Evolutionary conservation across 2,113 vertebrate genomes (phyloP), one percentile per base, ranked within the genome.

Genomic region (Clinocottus analis): DNA sequence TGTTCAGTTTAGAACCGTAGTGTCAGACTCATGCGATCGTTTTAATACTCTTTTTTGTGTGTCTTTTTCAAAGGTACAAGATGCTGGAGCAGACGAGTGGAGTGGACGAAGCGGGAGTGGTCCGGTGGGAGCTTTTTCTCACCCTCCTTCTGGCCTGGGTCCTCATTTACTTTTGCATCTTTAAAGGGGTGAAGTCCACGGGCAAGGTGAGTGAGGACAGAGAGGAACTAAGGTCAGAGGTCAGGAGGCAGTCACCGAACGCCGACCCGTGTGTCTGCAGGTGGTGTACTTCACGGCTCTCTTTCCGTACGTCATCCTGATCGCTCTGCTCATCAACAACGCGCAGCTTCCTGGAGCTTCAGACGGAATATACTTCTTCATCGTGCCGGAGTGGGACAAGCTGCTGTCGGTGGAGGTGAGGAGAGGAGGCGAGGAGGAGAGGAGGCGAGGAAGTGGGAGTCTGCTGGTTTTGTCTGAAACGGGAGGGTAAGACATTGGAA

Each of bases 201-300:
- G 95, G 95, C 43, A 95, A 95, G 87, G 94, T 94, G 61, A 84
- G 62, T 29, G 47, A 61, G 64, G 31, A 53, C 6, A 58, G 13
- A 37, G 14, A 17, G 2, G n/a, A 1, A 12, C 4, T 3, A 4
- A 14, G 49, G 23, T 41, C 7, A 4, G 8, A 31, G 21, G 49
- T 3, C 2, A 27, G 17, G 21, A 47, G 3, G 53, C 6, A 7
- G 6, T 45, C 12, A 43, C 13, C 3, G 13, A 43, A 11, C 35
- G 5, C 11, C 19, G 33, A 41, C 2, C 23, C 76, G 12, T 23
- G 67, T 6, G 79, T 2, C 45, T 84, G 53, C 51, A 95, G 95
- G 94, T 95, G 69, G 95, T 95, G 35, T 95, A 95, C 77, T 92
- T 95, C 80, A 95, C 95, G 0, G 94, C 93, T 37, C 85, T 95